Evolutionary conservation across 1,140 invertebrate genomes (phyloP).

Genomic region (Drosophila biarmipes): DNA sequence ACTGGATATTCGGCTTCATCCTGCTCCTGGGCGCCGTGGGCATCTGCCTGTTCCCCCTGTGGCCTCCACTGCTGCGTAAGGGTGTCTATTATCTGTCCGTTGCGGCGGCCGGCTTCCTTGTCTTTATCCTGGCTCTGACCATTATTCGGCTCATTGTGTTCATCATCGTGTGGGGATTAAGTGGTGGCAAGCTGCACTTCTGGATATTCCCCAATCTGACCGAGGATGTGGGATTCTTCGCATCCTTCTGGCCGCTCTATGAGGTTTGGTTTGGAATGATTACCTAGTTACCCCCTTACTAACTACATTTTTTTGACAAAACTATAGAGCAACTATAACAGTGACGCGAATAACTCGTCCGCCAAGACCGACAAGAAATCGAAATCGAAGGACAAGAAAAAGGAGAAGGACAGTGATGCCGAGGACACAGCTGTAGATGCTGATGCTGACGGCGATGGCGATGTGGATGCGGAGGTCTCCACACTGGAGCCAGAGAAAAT

Average conservation of each 20-base stretch:
- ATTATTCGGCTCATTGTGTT: conserved; percentile 96
- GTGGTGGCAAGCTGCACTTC: conserved; percentile 96
- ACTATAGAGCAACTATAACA: conserved; percentile 77
- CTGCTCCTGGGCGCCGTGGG: conserved; percentile 96
- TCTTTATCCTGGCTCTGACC: conserved; percentile 95
- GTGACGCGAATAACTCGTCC: conserved; percentile 34
- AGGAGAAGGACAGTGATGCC: conserved; percentile 90
- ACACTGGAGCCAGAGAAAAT: conserved; percentile 78
- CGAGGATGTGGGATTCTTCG: conserved; percentile 99
- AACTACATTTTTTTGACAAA: not conserved
- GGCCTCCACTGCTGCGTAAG: conserved; percentile 96
- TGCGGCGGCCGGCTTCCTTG: conserved; percentile 96
- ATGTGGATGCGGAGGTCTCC: conserved; percentile 55
- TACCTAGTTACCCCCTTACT: not conserved
- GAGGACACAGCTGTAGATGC: conserved; percentile 71
- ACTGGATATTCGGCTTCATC: conserved; percentile 96
- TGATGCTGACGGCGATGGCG: conserved; percentile 66
- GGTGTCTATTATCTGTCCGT: conserved; percentile 99
- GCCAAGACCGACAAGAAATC: conserved; percentile 86
- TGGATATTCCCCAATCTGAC: conserved; percentile 99
- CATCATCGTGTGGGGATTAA: conserved; percentile 94
- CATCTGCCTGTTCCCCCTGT: conserved; percentile 99
- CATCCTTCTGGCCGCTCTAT: conserved; percentile 99
- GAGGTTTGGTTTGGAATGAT: conserved; percentile 86
- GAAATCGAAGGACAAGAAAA: conserved; percentile 87